Base-by-base conservation (phyloP, 1,140 invertebrate species). In the Lordiphosa clarofinis region DNA sequence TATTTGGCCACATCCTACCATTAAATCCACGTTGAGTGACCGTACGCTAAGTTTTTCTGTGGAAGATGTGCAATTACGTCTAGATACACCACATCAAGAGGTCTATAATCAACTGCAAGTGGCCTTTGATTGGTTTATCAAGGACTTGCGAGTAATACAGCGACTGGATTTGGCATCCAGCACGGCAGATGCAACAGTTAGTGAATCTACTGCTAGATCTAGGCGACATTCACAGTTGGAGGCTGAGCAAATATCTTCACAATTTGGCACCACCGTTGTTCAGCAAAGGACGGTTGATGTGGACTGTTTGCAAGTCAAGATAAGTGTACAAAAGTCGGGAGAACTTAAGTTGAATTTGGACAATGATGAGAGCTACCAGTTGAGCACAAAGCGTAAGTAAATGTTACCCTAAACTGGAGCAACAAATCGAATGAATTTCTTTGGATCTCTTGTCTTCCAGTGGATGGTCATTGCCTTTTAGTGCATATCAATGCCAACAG, bases 321-420 rank as follows among this genome's bases (percentile, higher is more conserved):
- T 93, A 0, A 81, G 74, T n/a, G 86, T 92, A 33, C 90, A 90
- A 40, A 90, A 91, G 36, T 89, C 88, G 10, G 75, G 87, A 0
- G 90, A 91, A 6, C 84, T 91, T 0, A 91, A 90, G 48, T 89
- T 95, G 39, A 92, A 89, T 11, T 87, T 95, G 24, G 91, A 92
- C 36, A 95, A 93, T 0, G 93, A 95, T 69, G 95, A 96, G 78
- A 93, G 93, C 31, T 96, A 96, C 73, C 92, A 91, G 24, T 75
- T 96, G 4, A 90, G 90, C 1, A 70, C 95, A 1, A 84, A 87
- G 21, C 90, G 91, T 31, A 89, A 90, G 88, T 60, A 24, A 6
- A 24, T 24, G 5, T 24, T 5, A 24, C 21, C 21, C 21, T 5
- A 24, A 24, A 24, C 4, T 24, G 21, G 21, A 24, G 19, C 19